Percentiles rank a stretch among this genome's conserved stretches.
phyloP scores from a whole-genome alignment of 2,888 invertebrate genomes.

The Eupithecia pulchellata region DNA sequence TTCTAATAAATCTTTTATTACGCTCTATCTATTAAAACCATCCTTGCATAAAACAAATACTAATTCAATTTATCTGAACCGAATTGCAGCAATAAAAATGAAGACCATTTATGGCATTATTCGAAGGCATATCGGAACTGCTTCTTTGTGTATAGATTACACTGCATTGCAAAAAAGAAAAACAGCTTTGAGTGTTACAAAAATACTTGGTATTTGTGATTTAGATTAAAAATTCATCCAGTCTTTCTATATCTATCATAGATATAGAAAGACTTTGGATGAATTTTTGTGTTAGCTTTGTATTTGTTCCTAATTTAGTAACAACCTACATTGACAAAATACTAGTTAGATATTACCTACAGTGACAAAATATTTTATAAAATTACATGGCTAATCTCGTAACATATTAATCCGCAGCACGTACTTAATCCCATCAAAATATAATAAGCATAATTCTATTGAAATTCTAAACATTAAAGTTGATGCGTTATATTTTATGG shows the following conservation, averaged over 20 bases:
- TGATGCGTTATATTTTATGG: slow-evolving; percentile 55
- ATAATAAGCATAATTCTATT: slow-evolving; percentile 40
- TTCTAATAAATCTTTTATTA: slow-evolving; percentile 49
- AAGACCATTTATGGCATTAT: slow-evolving; percentile 81
- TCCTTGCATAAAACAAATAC: slow-evolving; percentile 81
- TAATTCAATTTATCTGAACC: slow-evolving; percentile 71
- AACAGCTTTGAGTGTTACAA: background rate
- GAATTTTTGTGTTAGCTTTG: background rate
- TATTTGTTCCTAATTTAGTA: background rate
- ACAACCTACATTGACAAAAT: background rate
- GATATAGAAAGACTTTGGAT: background rate
- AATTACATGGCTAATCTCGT: background rate
- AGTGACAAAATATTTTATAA: no score
- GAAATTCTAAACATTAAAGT: slow-evolving; percentile 44
- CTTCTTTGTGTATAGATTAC: slow-evolving; percentile 67
- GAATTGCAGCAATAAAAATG: slow-evolving; percentile 83
- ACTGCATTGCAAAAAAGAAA: slow-evolving; percentile 62
- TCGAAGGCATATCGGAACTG: slow-evolving; percentile 81
- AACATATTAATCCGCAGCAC: slow-evolving; percentile 19
- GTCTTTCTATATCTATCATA: no score
- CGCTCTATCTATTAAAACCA: slow-evolving; percentile 63
- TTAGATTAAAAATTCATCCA: no score
- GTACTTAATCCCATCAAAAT: slow-evolving; percentile 38
- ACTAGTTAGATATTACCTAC: no score
- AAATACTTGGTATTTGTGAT: no score